Evolutionary conservation across 2,797 vertebrate species (phyloP).

Genomic region (Centroberyx gerrardi): DNA sequence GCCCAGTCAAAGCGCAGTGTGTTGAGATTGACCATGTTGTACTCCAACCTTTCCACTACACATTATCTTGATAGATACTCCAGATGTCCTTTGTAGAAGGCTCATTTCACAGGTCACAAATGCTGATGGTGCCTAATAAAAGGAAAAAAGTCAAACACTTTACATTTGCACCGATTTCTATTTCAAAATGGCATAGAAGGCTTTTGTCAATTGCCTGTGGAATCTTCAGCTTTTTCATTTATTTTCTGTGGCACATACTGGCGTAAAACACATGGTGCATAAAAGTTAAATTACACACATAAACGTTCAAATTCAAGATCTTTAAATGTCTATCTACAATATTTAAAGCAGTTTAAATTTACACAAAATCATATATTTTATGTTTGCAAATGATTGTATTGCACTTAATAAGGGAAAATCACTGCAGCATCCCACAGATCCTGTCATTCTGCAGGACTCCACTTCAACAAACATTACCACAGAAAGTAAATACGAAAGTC

Average conservation of each 20-base stretch:
- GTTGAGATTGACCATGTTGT: not conserved
- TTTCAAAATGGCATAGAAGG: not conserved
- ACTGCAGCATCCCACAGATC: conserved; percentile 13
- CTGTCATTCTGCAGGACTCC: not conserved
- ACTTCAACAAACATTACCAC: conserved; percentile 28
- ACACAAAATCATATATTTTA: not conserved
- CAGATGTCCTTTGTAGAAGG: not conserved
- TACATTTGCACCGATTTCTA: not conserved
- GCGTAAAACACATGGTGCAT: not conserved
- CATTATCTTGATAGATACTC: not conserved
- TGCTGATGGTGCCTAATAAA: not conserved
- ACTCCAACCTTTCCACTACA: not conserved
- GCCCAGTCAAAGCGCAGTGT: not conserved
- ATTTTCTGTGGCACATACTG: conserved; percentile 1
- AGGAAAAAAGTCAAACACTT: not conserved
- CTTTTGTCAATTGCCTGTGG: not conserved
- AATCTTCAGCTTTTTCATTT: not conserved
- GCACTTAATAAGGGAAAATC: not conserved
- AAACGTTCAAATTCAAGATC: too few relatives aligned
- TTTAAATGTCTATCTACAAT: not conserved
- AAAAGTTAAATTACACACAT: not conserved
- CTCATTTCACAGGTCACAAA: conserved; percentile 11
- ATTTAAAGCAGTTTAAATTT: not conserved
- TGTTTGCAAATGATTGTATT: conserved; percentile 6
- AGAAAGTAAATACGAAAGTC: conserved; percentile 40